Percentiles rank a stretch among this genome's conserved stretches.
Conservation (phyloP, 2,113 vertebrate species). For the Clinocottus analis region DNA sequence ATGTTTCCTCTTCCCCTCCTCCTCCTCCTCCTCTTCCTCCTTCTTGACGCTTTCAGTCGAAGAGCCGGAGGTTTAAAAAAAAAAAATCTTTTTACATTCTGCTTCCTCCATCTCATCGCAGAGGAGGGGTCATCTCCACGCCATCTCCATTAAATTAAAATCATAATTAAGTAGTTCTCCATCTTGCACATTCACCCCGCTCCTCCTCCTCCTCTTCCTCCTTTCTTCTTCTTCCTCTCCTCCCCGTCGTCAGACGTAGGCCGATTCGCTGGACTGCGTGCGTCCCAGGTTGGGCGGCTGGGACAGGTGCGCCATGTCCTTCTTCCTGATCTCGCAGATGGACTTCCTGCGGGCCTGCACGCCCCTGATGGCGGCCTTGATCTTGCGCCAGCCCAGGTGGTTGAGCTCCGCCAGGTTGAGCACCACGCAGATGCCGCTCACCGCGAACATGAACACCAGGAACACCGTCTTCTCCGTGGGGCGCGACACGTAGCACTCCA, state of each 20-base stretch:
- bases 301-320: constrained; percentile 82
- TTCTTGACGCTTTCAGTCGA: constrained; percentile 7
- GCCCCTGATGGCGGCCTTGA: constrained; percentile 87
- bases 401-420: constrained; percentile 94
- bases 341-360: constrained; percentile 88
- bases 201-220: constrained; percentile 28
- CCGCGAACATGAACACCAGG: constrained; percentile 93
- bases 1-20: constrained; percentile 26
- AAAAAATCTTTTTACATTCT: constrained; percentile 72
- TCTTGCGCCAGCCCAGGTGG: constrained; percentile 92
- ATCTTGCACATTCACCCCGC: constrained; percentile 54
- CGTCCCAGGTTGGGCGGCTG: constrained; percentile 86
- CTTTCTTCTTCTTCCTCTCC: not conserved
- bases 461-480: constrained; percentile 92
- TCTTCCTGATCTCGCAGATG: constrained; percentile 85
- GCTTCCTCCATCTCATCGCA: constrained; percentile 45
- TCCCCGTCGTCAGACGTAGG: constrained; percentile 84
- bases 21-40: too few relatives aligned
- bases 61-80: constrained; percentile 38
- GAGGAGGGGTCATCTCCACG: constrained; percentile 25
- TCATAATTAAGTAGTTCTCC: constrained; percentile 47
- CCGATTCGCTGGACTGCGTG: constrained; percentile 90
- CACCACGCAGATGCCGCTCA: constrained; percentile 91
- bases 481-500: constrained; percentile 92
- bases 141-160: constrained; percentile 56